Percentiles rank a stretch among this genome's conserved stretches.
These are phyloP conservation scores for Sigmodon hispidus DNA, from an alignment of 2,113 vertebrate species.

Conservation along the genomic window DNA sequence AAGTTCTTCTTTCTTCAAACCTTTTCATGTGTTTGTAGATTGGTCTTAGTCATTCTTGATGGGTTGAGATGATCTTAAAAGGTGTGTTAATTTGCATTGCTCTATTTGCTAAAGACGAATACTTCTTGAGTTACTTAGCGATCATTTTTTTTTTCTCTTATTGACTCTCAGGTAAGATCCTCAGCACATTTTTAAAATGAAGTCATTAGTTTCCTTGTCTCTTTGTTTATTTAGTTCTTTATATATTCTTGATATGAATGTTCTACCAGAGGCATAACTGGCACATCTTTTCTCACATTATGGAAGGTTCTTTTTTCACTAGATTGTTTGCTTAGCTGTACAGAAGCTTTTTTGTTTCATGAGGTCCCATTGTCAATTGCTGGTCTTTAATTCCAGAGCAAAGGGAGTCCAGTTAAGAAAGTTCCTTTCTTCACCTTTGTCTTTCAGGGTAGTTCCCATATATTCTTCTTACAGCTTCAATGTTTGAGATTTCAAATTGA, in stretches of 20 bases:
- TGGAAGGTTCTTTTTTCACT: not conserved
- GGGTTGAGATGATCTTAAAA: not conserved
- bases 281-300: not conserved
- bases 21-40: not conserved
- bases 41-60: not conserved
- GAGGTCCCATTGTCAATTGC: not conserved
- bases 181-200: not conserved
- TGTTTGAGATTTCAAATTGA: not conserved
- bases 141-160: not conserved
- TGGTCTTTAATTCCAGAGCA: not conserved
- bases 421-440: not conserved
- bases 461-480: not conserved
- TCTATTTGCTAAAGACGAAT: not conserved
- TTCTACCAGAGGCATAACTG: not conserved
- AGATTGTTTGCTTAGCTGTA: not conserved
- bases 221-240: not conserved
- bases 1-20: not conserved
- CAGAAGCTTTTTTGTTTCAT: not conserved
- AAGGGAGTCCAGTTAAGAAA: not conserved
- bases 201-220: not conserved
- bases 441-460: not conserved
- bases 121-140: not conserved
- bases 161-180: not conserved
- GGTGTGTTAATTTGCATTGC: not conserved
- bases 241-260: not conserved